phyloP scores from a whole-genome alignment of 1,140 invertebrate species.

The Apis florea region DNA sequence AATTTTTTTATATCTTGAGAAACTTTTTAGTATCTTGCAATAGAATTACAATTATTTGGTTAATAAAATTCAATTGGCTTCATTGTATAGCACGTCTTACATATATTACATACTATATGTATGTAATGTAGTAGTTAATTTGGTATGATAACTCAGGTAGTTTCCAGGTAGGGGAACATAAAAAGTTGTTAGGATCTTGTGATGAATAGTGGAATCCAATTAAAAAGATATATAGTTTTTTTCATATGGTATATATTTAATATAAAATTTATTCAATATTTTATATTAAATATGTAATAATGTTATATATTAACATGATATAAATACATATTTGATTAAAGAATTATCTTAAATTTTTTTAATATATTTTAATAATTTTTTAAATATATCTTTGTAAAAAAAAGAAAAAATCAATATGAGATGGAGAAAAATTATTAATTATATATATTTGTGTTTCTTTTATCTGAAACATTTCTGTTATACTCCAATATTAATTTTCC shows the following conservation, averaged over 20 bases:
- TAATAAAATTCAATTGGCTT: not conserved
- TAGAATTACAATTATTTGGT: conserved; percentile 12
- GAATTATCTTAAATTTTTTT: not conserved
- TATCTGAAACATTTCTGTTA: not conserved
- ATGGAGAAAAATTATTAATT: not conserved
- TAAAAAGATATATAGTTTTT: conserved; percentile 50
- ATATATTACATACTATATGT: not conserved
- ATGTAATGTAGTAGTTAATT: not conserved
- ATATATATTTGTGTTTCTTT: not conserved
- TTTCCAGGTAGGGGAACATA: not conserved
- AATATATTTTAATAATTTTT: too few species aligned
- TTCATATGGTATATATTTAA: not conserved
- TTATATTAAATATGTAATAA: conserved; percentile 1
- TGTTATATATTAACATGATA: not conserved
- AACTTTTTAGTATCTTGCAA: not conserved
- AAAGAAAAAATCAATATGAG: not conserved
- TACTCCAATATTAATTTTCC: conserved; percentile 28
- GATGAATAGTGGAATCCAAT: conserved; percentile 59
- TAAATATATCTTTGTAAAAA: not conserved
- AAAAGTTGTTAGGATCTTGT: not conserved
- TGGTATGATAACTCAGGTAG: not conserved
- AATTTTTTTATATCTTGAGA: not conserved
- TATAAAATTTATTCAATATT: conserved; percentile 24
- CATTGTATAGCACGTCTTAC: not conserved
- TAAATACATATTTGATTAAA: not conserved